These are phyloP conservation scores for Anagyrus pseudococci DNA, from an alignment of 2,888 invertebrate genomes.

Conservation along the genomic window DNA sequence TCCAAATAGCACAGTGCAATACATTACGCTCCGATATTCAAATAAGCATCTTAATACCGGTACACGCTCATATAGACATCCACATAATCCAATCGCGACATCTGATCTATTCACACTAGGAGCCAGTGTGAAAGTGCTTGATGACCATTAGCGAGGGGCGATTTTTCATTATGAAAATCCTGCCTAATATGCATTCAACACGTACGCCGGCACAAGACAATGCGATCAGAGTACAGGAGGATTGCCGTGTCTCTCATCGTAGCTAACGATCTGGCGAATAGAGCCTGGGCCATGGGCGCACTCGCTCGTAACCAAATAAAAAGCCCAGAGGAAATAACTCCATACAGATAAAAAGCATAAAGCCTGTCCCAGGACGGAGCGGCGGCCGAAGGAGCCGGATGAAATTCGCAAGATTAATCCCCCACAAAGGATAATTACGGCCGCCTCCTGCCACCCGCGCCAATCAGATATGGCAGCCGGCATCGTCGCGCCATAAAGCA, in stretches of 20 bases:
- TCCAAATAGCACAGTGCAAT: no score
- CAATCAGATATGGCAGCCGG: conserved; percentile 17
- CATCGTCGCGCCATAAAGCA: conserved; percentile 14
- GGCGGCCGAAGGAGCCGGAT: not conserved
- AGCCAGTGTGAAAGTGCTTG: not conserved
- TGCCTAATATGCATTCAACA: not conserved
- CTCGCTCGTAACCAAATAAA: not conserved
- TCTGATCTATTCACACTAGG: not conserved
- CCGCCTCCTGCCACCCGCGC: conserved; percentile 17
- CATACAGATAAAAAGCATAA: conserved; percentile 14
- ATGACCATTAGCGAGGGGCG: not conserved
- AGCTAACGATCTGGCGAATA: no score
- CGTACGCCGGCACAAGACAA: not conserved
- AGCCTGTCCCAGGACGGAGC: not conserved
- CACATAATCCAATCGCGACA: not conserved
- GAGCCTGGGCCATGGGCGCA: no score
- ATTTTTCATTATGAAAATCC: not conserved
- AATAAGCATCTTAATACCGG: no score
- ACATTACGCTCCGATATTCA: no score
- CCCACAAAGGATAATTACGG: conserved; percentile 33
- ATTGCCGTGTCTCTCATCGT: no score
- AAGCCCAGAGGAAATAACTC: conserved; percentile 11
- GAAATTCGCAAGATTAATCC: conserved; percentile 34
- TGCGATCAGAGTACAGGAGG: no score
- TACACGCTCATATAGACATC: not conserved